A percentile compares a stretch with the other conserved stretches of the same genome.
phyloP scores from a whole-genome alignment of 2,797 vertebrate species.

The Vireo griseus region DNA sequence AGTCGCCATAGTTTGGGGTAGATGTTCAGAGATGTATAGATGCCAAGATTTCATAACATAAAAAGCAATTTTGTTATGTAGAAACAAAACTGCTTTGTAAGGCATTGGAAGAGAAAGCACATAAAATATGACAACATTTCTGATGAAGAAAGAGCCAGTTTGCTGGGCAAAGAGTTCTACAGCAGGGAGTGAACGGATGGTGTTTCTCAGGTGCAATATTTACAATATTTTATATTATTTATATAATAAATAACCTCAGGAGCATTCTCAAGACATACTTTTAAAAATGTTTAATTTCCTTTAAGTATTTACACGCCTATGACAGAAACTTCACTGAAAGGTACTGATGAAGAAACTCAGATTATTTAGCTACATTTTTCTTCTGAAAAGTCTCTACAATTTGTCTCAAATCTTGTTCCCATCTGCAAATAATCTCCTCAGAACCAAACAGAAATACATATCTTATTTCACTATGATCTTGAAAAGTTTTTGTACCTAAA shows the following conservation, averaged over 20 bases:
- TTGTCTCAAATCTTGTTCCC: background rate
- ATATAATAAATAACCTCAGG: background rate
- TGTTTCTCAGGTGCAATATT: background rate
- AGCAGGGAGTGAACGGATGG: background rate
- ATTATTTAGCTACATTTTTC: background rate
- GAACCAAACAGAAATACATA: background rate
- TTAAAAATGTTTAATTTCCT: background rate
- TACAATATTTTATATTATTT: background rate
- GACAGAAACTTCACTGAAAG: background rate
- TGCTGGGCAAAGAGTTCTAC: background rate
- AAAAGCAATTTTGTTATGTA: background rate
- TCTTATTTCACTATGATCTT: background rate
- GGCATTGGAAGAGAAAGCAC: background rate
- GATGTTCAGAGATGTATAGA: background rate
- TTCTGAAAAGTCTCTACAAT: background rate
- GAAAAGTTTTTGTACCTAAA: background rate
- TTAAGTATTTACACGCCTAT: background rate
- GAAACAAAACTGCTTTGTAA: conserved; percentile 30
- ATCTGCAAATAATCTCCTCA: background rate
- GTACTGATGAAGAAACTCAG: background rate
- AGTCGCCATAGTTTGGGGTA: background rate
- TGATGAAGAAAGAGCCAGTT: background rate
- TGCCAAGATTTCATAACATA: background rate
- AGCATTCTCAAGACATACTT: background rate
- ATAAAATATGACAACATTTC: background rate